These are phyloP conservation scores for Bambusicola thoracicus DNA, from an alignment of 2,113 vertebrate genomes.

Conservation along the genomic window DNA sequence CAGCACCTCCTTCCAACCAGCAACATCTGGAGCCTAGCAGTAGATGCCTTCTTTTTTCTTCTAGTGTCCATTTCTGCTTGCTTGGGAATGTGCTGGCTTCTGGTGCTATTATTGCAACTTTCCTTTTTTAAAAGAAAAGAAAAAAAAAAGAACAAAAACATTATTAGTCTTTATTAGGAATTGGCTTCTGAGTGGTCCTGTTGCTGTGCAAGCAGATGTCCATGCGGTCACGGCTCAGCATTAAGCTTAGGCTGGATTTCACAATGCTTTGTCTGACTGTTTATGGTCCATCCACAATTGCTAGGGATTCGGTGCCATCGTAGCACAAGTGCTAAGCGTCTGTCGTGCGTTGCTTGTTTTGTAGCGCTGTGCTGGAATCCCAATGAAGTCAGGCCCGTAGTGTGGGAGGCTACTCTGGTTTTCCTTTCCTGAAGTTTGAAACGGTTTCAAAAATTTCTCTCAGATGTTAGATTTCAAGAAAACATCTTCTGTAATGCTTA, in stretches of 20 bases:
- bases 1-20: neutral
- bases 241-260: slow-evolving; percentile 11
- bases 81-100: neutral
- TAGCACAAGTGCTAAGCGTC: neutral
- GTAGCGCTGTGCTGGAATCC: neutral
- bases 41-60: slow-evolving; percentile 1
- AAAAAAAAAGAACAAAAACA: neutral
- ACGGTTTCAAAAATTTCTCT: neutral
- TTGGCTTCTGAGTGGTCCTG: neutral
- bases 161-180: neutral
- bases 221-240: slow-evolving; percentile 17
- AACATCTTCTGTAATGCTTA: neutral
- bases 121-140: neutral
- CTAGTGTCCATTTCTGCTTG: neutral
- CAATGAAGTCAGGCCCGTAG: neutral
- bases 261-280: slow-evolving; percentile 14
- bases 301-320: neutral
- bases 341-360: neutral
- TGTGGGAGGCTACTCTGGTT: neutral
- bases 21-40: neutral
- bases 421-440: neutral
- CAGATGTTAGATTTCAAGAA: neutral
- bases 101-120: neutral
- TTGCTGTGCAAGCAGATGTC: slow-evolving; percentile 23
- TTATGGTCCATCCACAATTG: neutral